Evolutionary conservation across 23 tunicate species (phyloP), one percentile per base, ranked within the genome.

Genomic region (Corella eumyota): DNA sequence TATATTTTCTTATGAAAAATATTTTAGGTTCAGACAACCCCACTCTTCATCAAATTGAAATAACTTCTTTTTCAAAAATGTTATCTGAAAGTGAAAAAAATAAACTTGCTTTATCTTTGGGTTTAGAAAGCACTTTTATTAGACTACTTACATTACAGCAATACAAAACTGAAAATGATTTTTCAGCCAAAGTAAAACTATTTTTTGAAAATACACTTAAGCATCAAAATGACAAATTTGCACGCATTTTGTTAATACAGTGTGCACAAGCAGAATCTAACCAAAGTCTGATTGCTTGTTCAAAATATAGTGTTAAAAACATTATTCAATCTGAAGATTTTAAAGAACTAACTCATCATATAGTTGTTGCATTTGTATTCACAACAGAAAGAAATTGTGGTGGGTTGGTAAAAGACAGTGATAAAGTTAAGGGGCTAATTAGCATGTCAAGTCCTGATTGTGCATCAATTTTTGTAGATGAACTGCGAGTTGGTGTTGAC

Each of bases 251-350:
- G 56, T 71, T 82, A 2, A 74, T 82, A 0, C 92, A 82, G 45
- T 82, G 92, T 62, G 76, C 81, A 2, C 81, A 82, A 59, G 81
- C 81, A 11, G 61, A 74, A 19, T 40, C 53, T 30, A 71, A 75
- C 36, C 34, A 69, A 3, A 70, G 74, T 49, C 62, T 82, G 2
- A 74, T 74, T 25, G 69, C 92, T 47, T 82, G 92, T 74, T 76
- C 92, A 26, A 79, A 73, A 50, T 74, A 64, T 38, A 50, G 65
- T 34, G 54, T 82, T n/a, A 67, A 53, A 27, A 82, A 82, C 36
- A 26, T 48, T 5, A 45, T 78, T n/a, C 73, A 58, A 32, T 19
- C 20, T 32, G 22, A 58, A 37, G 9, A 20, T 56, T 11, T 36
- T 17, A 0, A 40, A 40, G 48, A 40, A 11, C 11, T 40, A 9